Conservation (phyloP, 1,140 invertebrate genomes). For the Nomia melanderi region DNA sequence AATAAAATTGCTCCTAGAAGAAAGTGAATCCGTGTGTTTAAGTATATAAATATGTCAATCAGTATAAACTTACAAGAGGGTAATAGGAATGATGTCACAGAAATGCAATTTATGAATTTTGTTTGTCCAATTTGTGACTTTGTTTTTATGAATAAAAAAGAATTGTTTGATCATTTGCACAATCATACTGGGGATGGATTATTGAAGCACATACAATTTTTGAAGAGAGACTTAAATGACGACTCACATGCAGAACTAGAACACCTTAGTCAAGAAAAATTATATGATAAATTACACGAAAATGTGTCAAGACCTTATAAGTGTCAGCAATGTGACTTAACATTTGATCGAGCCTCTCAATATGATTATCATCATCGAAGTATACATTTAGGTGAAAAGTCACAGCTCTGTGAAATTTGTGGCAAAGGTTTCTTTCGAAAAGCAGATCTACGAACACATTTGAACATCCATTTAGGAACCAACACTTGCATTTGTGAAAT, state of each 20-base stretch:
- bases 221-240: slow-evolving; percentile 28
- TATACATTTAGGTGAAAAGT: slow-evolving; percentile 74
- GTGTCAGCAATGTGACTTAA: slow-evolving; percentile 69
- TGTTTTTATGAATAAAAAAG: slow-evolving; percentile 64
- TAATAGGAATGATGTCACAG: background rate
- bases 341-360: slow-evolving; percentile 74
- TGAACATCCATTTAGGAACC: slow-evolving; percentile 79
- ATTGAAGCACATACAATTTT: slow-evolving; percentile 64
- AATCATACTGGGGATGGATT: slow-evolving; percentile 67
- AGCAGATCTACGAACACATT: slow-evolving; percentile 78
- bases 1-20: background rate
- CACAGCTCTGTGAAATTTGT: slow-evolving; percentile 75
- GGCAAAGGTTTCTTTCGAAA: slow-evolving; percentile 75
- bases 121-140: slow-evolving; percentile 65
- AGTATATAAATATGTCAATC: slow-evolving; percentile 23
- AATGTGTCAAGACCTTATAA: slow-evolving; percentile 67
- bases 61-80: slow-evolving; percentile 7
- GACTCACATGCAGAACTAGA: slow-evolving; percentile 18
- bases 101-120: slow-evolving; percentile 40
- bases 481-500: slow-evolving; percentile 79
- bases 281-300: slow-evolving; percentile 47
- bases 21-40: background rate
- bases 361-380: slow-evolving; percentile 73
- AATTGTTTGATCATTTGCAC: slow-evolving; percentile 70
- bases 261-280: slow-evolving; percentile 19